Evolutionary conservation across 1,140 invertebrate genomes (phyloP), one percentile per base, ranked within the genome.

Genomic region (Calliphora vicina): DNA sequence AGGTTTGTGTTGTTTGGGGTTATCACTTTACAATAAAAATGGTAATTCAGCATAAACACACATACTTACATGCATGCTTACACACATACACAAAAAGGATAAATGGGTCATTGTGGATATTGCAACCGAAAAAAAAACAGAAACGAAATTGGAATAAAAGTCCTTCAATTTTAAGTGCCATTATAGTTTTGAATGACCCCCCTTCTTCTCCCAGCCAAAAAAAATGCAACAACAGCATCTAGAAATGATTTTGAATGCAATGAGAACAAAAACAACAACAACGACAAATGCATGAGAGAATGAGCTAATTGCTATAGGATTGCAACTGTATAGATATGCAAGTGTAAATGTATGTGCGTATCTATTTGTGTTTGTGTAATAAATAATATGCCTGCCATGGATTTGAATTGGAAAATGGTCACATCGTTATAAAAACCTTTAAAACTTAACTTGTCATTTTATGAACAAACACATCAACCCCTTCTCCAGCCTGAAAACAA

Each of bases 51-150:
- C 61, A 67, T 25, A 57, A 57, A 67, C 61, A 23, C 61, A 67
- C 20, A 67, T 10, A 67, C 4, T 10, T n/a, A 57, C 3, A 57
- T 15, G 17, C 9, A 57, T 3, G 17, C 15, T 3, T 57, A 15
- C 50, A 67, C 10, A 67, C 61, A 8, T 10, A 23, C 61, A 67
- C n/a, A 67, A 43, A 78, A 78, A 43, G 74, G 74, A 35, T 78
- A 78, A 78, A 78, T 78, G n/a, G 74, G 74, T 78, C 74, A 78
- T 43, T 23, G n/a, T 78, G 23, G 20, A 9, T 43, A 35, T 23
- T 78, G 74, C 20, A 67, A 67, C 5, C n/a, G 6, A 67, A 67
- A 67, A 20, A 25, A 67, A 67, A 5, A 67, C 17, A 20, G 3
- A 67, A 61, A 57, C 50, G 15, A 67, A 67, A 23, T 67, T 67